A percentile compares a stretch with the other conserved stretches of the same genome.
Evolutionary conservation across 1,140 invertebrate genomes (phyloP).

Genomic region (Uloborus diversus): DNA sequence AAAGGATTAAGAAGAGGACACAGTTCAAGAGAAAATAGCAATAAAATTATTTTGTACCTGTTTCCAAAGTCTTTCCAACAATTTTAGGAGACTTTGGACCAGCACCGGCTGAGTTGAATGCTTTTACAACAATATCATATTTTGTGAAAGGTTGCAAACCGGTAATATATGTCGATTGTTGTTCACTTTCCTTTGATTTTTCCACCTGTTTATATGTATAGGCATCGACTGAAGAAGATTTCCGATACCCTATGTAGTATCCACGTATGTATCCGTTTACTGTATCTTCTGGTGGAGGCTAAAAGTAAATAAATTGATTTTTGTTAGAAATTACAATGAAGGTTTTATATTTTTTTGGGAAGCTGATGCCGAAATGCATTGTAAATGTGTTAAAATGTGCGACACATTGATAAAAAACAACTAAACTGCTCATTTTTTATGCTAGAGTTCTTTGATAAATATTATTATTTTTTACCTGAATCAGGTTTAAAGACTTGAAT

Average conservation of each 20-base stretch:
- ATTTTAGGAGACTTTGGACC: constrained; percentile 80
- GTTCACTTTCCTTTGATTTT: not conserved
- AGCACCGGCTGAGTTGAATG: constrained; percentile 66
- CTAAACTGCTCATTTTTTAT: no score
- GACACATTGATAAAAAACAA: no score
- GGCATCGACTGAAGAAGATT: constrained; percentile 44
- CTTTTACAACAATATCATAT: constrained; percentile 66
- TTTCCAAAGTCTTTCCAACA: constrained; percentile 78
- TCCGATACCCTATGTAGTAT: constrained; percentile 63
- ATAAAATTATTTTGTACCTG: constrained; percentile 48
- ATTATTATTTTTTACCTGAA: no score
- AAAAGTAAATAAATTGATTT: not conserved
- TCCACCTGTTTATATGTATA: constrained; percentile 63
- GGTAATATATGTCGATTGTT: constrained; percentile 54
- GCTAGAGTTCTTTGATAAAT: no score
- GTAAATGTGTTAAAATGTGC: no score
- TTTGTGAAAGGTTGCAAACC: constrained; percentile 65
- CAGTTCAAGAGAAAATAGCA: no score
- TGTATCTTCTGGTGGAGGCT: constrained; percentile 81
- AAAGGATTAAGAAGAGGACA: no score
- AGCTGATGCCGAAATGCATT: no score
- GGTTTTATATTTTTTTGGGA: no score
- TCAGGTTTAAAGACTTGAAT: no score
- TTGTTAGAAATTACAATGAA: no score
- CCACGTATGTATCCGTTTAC: constrained; percentile 72